These are phyloP conservation scores for Portevinia maculata DNA, from an alignment of 2,888 invertebrate genomes.

Conservation along the genomic window DNA sequence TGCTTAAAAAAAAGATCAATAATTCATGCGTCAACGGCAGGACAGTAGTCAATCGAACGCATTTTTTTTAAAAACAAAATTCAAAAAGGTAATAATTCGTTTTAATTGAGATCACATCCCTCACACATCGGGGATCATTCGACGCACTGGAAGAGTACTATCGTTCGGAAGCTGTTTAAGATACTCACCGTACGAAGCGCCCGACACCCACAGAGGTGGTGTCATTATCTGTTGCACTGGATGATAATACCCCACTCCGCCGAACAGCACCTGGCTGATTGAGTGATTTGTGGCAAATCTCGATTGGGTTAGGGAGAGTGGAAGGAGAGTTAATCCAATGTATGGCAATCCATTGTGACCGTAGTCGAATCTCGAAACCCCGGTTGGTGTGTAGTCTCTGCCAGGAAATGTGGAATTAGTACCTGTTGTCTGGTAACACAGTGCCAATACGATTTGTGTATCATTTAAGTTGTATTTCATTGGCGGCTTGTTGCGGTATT, in stretches of 20 bases:
- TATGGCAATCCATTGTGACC: conserved; percentile 75
- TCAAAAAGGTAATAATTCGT: too few relatives aligned
- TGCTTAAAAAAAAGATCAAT: neutral
- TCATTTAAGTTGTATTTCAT: conserved; percentile 77
- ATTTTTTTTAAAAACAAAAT: neutral
- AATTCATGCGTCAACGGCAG: neutral
- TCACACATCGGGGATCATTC: neutral
- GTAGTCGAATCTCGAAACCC: conserved; percentile 71
- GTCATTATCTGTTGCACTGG: conserved; percentile 75
- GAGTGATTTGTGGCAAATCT: conserved; percentile 74
- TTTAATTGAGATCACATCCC: neutral
- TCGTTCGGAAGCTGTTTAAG: conserved; percentile 67
- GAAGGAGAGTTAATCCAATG: conserved; percentile 75
- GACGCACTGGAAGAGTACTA: neutral
- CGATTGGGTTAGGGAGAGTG: conserved; percentile 77
- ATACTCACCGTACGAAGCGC: conserved; percentile 74
- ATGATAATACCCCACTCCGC: conserved; percentile 74
- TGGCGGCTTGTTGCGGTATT: conserved; percentile 77
- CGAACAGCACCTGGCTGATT: conserved; percentile 75
- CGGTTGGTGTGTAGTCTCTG: conserved; percentile 70
- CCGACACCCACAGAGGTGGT: conserved; percentile 76
- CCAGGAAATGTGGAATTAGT: conserved; percentile 73
- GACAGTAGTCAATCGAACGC: neutral
- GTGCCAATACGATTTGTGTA: conserved; percentile 77
- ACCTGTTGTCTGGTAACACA: conserved; percentile 76